Conservation (phyloP, 2,888 invertebrate species). For the Pristionchus maxplancki region DNA sequence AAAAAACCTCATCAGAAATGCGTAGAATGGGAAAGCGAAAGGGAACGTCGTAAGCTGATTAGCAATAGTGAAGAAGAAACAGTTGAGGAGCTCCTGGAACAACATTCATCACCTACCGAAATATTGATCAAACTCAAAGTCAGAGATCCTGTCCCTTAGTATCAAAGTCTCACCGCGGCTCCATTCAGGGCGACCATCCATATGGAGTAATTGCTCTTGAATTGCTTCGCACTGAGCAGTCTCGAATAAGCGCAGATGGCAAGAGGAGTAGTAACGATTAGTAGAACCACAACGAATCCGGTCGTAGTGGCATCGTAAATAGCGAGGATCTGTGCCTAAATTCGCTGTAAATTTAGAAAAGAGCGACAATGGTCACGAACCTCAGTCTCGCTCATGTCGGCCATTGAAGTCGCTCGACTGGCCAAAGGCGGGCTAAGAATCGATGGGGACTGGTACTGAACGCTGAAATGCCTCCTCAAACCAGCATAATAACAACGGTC, state of each 20-base stretch:
- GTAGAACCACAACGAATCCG: background rate
- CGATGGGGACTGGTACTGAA: no score
- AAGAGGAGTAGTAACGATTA: background rate
- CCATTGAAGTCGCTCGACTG: no score
- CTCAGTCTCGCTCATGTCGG: no score
- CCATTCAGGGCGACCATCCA: background rate
- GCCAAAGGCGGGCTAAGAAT: no score
- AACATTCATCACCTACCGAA: background rate
- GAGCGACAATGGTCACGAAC: no score
- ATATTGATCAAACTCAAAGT: no score
- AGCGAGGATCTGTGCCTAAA: background rate
- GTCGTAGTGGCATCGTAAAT: background rate
- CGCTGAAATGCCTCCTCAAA: no score
- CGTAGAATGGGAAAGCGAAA: background rate
- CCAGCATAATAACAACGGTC: background rate
- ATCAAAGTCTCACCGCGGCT: background rate
- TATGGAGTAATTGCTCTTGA: background rate
- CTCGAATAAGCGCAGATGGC: background rate
- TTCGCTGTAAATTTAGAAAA: no score
- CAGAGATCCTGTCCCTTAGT: no score
- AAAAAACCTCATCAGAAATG: background rate
- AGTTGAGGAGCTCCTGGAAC: conserved; percentile 13
- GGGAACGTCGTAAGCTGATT: background rate
- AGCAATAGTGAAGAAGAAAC: background rate
- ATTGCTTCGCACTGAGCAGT: background rate